Evolutionary conservation across 2,113 vertebrate species (phyloP), one percentile per base, ranked within the genome.

Genomic region (Hepsetus odoe): DNA sequence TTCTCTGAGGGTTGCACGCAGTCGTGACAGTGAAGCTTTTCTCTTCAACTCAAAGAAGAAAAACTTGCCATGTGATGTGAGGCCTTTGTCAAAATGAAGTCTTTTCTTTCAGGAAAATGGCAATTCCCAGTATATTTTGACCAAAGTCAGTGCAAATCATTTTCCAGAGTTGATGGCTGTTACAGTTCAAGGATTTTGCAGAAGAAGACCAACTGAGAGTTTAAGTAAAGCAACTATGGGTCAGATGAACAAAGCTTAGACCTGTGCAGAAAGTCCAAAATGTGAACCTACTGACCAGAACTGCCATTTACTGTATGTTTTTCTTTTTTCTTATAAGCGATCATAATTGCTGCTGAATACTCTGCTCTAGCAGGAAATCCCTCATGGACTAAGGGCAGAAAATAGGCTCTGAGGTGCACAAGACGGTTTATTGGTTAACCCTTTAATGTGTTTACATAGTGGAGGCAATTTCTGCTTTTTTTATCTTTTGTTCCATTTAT

Each of bases 31-130:
- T 24, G 13, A 32, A 20, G 10, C 30, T 35, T 70, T 40, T 51
- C 59, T 24, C 22, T 30, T 22, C 64, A 68, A 26, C 38, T 49
- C 53, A 68, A 46, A 56, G n/a, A 67, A 28, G 8, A 65, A 62
- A 30, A 62, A 44, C 53, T 74, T 55, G 49, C 55, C 66, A 16
- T 35, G 35, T 28, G 8, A 24, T 44, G 32, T 46, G 22, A 26
- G 46, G 2, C 42, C 42, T 66, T 72, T 71, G n/a, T n/a, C 44
- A 65, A 65, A 28, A 73, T 6, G 26, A 64, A 75, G 49, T 35
- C 16, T 20, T 11, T 65, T 22, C 30, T 14, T 44, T 28, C 1
- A 59, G 26, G n/a, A 20, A 28, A 59, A 73, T 12, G 46, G 20
- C 53, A 5, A 33, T 49, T 35, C 42, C 28, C n/a, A 24, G 14